These are phyloP conservation scores for Aldabrachelys gigantea DNA, from an alignment of 2,113 vertebrate genomes.

Conservation along the genomic window DNA sequence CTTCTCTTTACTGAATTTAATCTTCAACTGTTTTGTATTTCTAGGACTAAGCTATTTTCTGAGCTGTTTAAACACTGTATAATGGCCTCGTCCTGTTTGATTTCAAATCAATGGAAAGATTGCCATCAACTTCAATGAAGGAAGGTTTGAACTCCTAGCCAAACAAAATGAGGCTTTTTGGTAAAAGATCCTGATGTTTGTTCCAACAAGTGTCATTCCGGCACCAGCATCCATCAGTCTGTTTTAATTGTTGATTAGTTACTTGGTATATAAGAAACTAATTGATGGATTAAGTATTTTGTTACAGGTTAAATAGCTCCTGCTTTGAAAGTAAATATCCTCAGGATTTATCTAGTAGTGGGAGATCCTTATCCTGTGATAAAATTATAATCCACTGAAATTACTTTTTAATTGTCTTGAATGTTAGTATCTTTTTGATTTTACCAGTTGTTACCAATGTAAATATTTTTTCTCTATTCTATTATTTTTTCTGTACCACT, in stretches of 20 bases:
- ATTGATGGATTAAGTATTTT: conserved; percentile 29
- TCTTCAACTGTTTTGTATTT: background rate
- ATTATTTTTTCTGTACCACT: background rate
- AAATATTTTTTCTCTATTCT: background rate
- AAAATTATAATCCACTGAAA: conserved; percentile 39
- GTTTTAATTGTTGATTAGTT: background rate
- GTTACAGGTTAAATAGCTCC: conserved; percentile 1
- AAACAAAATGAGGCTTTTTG: background rate
- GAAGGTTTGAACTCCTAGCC: background rate
- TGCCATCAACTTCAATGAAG: background rate
- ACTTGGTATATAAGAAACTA: conserved; percentile 13
- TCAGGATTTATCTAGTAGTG: background rate
- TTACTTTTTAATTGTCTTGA: conserved; percentile 6
- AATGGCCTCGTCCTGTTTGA: background rate
- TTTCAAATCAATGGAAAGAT: background rate
- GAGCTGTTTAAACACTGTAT: background rate
- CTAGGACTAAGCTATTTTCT: background rate
- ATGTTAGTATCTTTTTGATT: conserved; percentile 10
- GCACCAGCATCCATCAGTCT: background rate
- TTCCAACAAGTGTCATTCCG: background rate
- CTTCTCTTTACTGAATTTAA: background rate
- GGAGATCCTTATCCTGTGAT: background rate
- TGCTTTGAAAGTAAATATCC: conserved; percentile 29
- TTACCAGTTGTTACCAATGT: background rate
- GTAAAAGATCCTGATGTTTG: background rate